A percentile compares a stretch with the other conserved stretches of the same genome.
phyloP scores from a whole-genome alignment of 2,888 invertebrate species.

The Ariolimax columbianus region DNA sequence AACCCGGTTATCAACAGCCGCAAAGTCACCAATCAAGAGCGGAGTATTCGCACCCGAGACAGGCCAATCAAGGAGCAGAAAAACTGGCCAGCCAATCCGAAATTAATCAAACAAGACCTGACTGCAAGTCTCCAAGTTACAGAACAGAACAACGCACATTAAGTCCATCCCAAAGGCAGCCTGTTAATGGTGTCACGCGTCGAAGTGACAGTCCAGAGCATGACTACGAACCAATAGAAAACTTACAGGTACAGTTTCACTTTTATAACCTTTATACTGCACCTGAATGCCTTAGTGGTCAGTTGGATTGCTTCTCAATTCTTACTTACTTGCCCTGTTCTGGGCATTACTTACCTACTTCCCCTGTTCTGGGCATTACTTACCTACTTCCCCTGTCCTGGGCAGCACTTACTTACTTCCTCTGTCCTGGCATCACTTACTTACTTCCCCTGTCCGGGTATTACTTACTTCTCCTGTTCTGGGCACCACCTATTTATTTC shows the following conservation, averaged over 20 bases:
- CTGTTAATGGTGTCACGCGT: constrained; percentile 28
- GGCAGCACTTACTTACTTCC: too few species aligned
- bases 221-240: constrained; percentile 60
- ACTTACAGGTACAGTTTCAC: constrained; percentile 36
- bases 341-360: too few species aligned
- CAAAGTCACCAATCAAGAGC: background rate
- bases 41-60: background rate
- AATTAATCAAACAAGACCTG: background rate
- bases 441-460: too few species aligned
- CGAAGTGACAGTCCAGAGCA: constrained; percentile 55
- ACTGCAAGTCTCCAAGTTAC: background rate
- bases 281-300: too few species aligned
- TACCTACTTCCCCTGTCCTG: too few species aligned
- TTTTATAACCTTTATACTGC: background rate
- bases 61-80: background rate
- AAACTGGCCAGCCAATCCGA: background rate
- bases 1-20: background rate
- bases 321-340: too few species aligned
- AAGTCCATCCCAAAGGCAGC: constrained; percentile 5
- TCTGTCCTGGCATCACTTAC: too few species aligned
- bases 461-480: too few species aligned
- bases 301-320: too few species aligned
- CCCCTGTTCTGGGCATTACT: too few species aligned
- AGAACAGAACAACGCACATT: background rate
- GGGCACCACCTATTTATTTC: too few species aligned